phyloP scores from a whole-genome alignment of 2,888 invertebrate species.

The Eristalis intricaria region DNA sequence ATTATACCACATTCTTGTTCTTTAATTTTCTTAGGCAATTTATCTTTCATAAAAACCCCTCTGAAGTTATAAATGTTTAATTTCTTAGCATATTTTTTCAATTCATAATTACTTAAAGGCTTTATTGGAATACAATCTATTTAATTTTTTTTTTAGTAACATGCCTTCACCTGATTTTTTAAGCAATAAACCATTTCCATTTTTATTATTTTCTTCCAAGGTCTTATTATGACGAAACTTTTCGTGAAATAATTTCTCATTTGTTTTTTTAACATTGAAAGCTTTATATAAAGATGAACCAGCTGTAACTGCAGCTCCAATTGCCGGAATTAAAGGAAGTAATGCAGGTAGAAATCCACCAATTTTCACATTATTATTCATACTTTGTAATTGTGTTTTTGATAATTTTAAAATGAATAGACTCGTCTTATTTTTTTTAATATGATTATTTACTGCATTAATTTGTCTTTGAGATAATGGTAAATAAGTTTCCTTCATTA shows the following conservation, averaged over 20 bases:
- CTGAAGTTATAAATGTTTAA: conserved; percentile 74
- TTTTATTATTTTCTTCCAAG: conserved; percentile 28
- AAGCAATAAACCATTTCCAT: conserved; percentile 32
- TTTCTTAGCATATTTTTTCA: conserved; percentile 74
- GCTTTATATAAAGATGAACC: conserved; percentile 6
- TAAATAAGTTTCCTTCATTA: conserved; percentile 11
- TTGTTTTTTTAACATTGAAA: conserved; percentile 17
- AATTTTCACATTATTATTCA: conserved; percentile 24
- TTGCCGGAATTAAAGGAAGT: background rate
- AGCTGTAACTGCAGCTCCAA: conserved; percentile 5
- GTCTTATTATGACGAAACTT: conserved; percentile 16
- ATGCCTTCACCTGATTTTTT: conserved; percentile 20
- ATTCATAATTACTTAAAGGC: conserved; percentile 73
- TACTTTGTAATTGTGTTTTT: conserved; percentile 12
- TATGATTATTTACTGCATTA: conserved; percentile 21
- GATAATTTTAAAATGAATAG: conserved; percentile 31
- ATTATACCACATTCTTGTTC: conserved; percentile 11
- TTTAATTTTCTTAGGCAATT: conserved; percentile 23
- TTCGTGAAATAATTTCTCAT: conserved; percentile 28
- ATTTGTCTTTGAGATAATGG: conserved; percentile 28
- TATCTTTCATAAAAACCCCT: conserved; percentile 69
- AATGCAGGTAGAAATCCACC: background rate
- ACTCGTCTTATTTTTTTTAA: conserved; percentile 30
- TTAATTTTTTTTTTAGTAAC: conserved; percentile 14
- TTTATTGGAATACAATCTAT: conserved; percentile 4